Conservation (phyloP, 2,113 vertebrate species). For the Ceyx melanurus region DNA sequence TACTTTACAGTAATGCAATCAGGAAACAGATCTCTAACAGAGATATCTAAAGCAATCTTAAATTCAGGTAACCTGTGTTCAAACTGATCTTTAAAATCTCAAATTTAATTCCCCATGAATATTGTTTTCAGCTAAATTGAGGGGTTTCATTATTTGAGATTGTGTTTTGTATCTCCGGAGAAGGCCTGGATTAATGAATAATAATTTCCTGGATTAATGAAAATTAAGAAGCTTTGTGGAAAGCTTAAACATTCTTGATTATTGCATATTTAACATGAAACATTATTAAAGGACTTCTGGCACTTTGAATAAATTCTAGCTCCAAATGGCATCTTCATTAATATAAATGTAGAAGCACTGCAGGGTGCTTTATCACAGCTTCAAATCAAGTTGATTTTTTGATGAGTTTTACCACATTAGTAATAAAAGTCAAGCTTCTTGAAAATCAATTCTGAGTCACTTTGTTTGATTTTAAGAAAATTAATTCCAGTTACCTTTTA, state of each 20-base stretch:
- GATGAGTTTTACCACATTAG: background rate
- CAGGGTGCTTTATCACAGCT: background rate
- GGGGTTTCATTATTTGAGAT: background rate
- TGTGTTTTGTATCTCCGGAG: background rate
- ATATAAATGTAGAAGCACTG: background rate
- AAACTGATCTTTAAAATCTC: background rate
- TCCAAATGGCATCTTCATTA: constrained; percentile 19
- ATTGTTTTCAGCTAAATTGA: background rate
- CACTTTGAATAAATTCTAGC: background rate
- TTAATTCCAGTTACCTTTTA: background rate
- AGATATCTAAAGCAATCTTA: background rate
- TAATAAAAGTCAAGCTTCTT: background rate
- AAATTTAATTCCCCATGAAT: background rate
- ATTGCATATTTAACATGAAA: background rate
- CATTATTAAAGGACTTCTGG: background rate
- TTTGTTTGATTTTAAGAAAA: background rate
- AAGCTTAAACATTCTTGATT: background rate
- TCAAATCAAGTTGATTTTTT: constrained; percentile 2
- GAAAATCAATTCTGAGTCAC: background rate
- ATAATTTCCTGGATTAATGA: background rate
- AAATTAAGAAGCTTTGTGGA: background rate
- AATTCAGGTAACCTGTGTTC: background rate
- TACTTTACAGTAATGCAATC: background rate
- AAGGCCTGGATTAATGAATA: background rate
- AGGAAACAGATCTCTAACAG: background rate